phyloP scores from a whole-genome alignment of 2,113 vertebrate genomes.

The Stictonetta naevosa region DNA sequence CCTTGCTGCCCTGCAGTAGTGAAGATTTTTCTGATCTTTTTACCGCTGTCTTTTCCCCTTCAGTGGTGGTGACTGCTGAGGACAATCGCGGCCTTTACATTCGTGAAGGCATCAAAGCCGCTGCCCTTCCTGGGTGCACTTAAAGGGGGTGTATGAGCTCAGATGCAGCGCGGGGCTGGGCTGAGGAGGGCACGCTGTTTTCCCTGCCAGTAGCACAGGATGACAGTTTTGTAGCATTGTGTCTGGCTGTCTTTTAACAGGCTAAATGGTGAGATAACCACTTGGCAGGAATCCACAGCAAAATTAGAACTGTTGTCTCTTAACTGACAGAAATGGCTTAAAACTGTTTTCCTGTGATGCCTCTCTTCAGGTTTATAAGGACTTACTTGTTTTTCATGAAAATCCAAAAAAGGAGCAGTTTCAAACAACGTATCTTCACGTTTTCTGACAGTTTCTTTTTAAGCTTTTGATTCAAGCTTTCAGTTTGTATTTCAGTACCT shows the following conservation, averaged over 20 bases:
- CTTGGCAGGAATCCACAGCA: not conserved
- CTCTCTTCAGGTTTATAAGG: not conserved
- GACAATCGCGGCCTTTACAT: not conserved
- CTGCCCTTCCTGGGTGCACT: not conserved
- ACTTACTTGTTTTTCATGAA: not conserved
- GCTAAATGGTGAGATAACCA: not conserved
- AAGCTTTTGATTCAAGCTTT: not conserved
- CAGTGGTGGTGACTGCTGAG: not conserved
- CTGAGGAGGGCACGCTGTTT: not conserved
- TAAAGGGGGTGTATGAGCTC: not conserved
- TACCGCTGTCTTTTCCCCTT: not conserved
- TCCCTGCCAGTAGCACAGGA: not conserved
- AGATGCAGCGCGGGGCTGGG: not conserved
- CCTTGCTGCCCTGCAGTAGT: not conserved
- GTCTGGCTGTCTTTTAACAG: not conserved
- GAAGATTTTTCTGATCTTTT: not conserved
- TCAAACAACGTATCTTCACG: not conserved
- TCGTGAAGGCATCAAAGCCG: not conserved
- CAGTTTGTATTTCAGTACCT: not conserved
- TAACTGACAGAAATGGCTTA: not conserved
- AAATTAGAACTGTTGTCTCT: not conserved
- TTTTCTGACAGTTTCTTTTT: not conserved
- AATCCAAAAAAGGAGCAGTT: not conserved
- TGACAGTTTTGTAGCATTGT: fast-evolving
- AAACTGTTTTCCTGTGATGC: not conserved